Evolutionary conservation across 2,888 invertebrate species (phyloP).

Genomic region (Lasioglossum morio): DNA sequence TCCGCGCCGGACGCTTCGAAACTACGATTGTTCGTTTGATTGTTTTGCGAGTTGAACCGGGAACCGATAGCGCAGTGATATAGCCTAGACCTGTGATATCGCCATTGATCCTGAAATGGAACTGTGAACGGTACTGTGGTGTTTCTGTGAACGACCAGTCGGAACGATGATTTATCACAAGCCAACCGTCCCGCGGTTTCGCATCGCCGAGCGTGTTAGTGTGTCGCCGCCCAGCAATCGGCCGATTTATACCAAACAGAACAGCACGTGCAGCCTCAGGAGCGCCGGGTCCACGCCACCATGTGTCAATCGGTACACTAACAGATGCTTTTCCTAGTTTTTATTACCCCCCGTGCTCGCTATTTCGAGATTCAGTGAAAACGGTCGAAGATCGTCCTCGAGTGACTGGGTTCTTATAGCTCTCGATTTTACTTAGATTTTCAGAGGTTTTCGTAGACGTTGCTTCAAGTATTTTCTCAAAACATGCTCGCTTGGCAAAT

Average conservation of each 20-base stretch:
- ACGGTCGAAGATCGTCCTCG: neutral
- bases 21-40: neutral
- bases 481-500: neutral
- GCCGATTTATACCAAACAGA: slow-evolving; percentile 80
- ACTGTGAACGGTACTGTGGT: slow-evolving; percentile 42
- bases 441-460: neutral
- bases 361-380: neutral
- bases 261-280: slow-evolving; percentile 79
- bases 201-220: slow-evolving; percentile 83
- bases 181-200: slow-evolving; percentile 83
- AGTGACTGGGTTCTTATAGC: neutral
- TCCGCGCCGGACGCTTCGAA: neutral
- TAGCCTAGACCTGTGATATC: neutral
- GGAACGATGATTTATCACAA: slow-evolving; percentile 83
- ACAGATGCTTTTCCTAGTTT: slow-evolving; percentile 45
- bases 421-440: neutral
- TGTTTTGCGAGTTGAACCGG: neutral
- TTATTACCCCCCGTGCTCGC: neutral
- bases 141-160: slow-evolving; percentile 10
- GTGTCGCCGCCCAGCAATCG: slow-evolving; percentile 81
- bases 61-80: neutral
- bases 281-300: slow-evolving; percentile 78
- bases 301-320: slow-evolving; percentile 80
- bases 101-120: slow-evolving; percentile 35
- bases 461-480: neutral